A percentile compares a stretch with the other conserved stretches of the same genome.
These are phyloP conservation scores for Ganaspis sp. DNA, from an alignment of 1,140 invertebrate genomes.

Conservation along the genomic window DNA sequence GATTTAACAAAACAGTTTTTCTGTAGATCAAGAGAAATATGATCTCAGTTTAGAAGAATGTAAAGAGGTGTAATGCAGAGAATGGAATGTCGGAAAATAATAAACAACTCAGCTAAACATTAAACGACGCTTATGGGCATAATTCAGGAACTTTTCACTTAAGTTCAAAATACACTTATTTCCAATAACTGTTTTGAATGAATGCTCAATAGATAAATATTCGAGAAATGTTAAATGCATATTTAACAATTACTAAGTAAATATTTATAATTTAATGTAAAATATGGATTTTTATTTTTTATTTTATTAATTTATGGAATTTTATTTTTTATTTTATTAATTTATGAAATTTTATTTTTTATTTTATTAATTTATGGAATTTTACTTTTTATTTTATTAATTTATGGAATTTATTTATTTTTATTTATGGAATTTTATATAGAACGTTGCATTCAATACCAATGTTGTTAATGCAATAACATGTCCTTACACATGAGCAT, in stretches of 20 bases:
- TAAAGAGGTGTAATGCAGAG: slow-evolving; percentile 22
- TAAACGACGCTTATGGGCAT: background rate
- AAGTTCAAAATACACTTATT: slow-evolving; percentile 10
- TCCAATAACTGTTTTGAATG: background rate
- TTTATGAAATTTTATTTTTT: too few relatives aligned
- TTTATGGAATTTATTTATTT: too few relatives aligned
- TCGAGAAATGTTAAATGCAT: too few relatives aligned
- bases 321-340: too few relatives aligned
- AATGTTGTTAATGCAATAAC: background rate
- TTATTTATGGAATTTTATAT: background rate
- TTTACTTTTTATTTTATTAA: too few relatives aligned
- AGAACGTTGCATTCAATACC: too few relatives aligned
- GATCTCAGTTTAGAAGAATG: slow-evolving; percentile 25
- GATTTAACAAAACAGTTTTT: background rate
- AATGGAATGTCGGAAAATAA: slow-evolving; percentile 4
- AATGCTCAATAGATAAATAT: background rate
- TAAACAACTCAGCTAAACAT: slow-evolving; percentile 16
- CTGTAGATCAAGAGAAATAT: background rate
- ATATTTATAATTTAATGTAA: too few relatives aligned
- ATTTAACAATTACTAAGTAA: background rate
- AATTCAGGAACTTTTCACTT: background rate
- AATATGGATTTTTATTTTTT: too few relatives aligned
- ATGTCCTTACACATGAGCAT: background rate
- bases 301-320: too few relatives aligned
- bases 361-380: too few relatives aligned